Evolutionary conservation across 2,888 invertebrate genomes (phyloP), one percentile per base, ranked within the genome.

Genomic region (Anarsia innoxiella): DNA sequence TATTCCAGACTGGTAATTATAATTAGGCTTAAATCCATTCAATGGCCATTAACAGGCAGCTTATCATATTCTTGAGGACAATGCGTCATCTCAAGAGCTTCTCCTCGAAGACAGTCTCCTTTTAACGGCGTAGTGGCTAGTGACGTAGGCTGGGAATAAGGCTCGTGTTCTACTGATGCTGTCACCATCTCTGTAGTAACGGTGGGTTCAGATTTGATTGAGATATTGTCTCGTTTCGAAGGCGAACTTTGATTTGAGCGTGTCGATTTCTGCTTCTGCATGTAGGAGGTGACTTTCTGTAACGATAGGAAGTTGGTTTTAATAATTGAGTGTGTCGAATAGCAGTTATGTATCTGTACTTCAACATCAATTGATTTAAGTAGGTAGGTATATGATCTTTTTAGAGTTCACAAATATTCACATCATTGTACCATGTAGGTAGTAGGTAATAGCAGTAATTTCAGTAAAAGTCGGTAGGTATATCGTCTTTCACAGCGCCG

Each of bases 181-280:
- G 78, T 73, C 23, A 82, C 79, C 37, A 83, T 52, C 42, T 79
- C 82, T 5, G 83, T 79, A 32, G 72, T 74, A 12, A 54, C 48
- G 0, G 83, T 83, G 1, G 80, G 78, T 27, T 82, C 80, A 0
- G 83, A 83, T 23, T 52, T 53, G 12, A 72, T 44, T 0, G 82
- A 82, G 0, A 59, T 66, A 5, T 59, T 66, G 48, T 79, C 79
- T 2, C 58, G 61, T 41, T 66, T 71, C 12, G 48, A 59, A 1
- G 77, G 75, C 0, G 79, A 73, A 34, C 50, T 63, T 1, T 51
- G 59, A 1, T 62, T 54, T 1, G 69, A 63, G 3, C 59, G 58
- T 4, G 59, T 60, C 2, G 68, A 57, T 40, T 69, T 77, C 6
- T 33, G 33, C 14, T 33, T 33, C 10, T 10, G n/a, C 6, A 33